Percentiles rank a stretch among this genome's conserved stretches.
Evolutionary conservation across 2,113 vertebrate genomes (phyloP).

Genomic region (Percopsis transmontana): DNA sequence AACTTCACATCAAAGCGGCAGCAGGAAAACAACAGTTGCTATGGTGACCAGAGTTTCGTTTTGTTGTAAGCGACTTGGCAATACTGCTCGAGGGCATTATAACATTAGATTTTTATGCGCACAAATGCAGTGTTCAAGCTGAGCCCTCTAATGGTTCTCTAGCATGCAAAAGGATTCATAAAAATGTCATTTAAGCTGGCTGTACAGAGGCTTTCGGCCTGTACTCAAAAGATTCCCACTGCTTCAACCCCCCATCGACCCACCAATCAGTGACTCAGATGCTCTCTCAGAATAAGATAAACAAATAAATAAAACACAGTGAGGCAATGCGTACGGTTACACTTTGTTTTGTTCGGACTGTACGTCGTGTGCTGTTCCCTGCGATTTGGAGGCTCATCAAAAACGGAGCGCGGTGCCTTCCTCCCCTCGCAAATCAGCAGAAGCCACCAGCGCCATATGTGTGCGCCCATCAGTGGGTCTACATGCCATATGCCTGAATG

Average conservation of each 20-base stretch:
- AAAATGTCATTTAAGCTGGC: not conserved
- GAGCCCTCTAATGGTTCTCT: not conserved
- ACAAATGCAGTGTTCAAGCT: not conserved
- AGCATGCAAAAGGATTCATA: not conserved
- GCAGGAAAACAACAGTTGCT: constrained; percentile 42
- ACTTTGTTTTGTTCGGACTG: constrained; percentile 30
- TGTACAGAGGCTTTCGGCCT: not conserved
- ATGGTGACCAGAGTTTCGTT: constrained; percentile 28
- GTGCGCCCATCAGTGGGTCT: constrained; percentile 74
- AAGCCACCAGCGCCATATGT: constrained; percentile 76
- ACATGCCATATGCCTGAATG: constrained; percentile 78
- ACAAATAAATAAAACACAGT: constrained; percentile 26
- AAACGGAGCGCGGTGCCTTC: constrained; percentile 55
- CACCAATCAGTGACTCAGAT: too few species aligned
- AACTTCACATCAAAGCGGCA: constrained; percentile 20
- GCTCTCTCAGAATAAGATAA: not conserved
- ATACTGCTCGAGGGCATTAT: not conserved
- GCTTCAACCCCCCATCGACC: too few species aligned
- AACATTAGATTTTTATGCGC: not conserved
- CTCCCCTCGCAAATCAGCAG: constrained; percentile 62
- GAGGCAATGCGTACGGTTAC: constrained; percentile 45
- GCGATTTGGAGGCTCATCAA: constrained; percentile 71
- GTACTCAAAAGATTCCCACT: not conserved
- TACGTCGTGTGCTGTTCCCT: constrained; percentile 57
- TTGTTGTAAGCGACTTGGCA: constrained; percentile 3